Percentiles rank a stretch among this genome's conserved stretches.
phyloP scores from a whole-genome alignment of 2,888 invertebrate genomes.

The Drepana falcataria region DNA sequence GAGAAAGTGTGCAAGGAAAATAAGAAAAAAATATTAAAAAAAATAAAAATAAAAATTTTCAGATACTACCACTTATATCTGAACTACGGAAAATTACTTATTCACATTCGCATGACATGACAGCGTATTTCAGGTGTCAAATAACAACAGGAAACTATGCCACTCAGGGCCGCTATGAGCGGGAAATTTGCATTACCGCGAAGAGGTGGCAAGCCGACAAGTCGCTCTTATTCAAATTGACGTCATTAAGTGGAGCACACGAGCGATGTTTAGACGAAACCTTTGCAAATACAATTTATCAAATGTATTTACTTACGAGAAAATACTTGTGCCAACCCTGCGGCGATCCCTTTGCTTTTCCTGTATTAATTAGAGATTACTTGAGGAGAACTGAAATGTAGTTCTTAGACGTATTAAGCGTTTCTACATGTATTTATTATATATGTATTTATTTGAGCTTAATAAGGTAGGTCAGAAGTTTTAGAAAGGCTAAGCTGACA shows the following conservation, averaged over 20 bases:
- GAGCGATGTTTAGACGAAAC: slow-evolving; percentile 26
- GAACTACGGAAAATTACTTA: no score
- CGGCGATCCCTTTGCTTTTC: slow-evolving; percentile 8
- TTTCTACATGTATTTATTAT: not conserved
- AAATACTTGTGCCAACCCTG: slow-evolving; percentile 8
- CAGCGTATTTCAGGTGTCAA: slow-evolving; percentile 51
- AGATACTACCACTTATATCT: no score
- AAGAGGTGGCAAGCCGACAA: slow-evolving; percentile 42
- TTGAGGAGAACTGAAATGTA: slow-evolving; percentile 4
- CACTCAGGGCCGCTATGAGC: slow-evolving; percentile 33
- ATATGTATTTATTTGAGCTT: no score
- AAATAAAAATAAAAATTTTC: no score
- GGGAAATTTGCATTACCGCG: slow-evolving; percentile 52
- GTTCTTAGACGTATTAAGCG: not conserved
- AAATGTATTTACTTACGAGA: slow-evolving; percentile 13
- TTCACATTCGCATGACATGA: slow-evolving; percentile 45
- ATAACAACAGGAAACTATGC: slow-evolving; percentile 49
- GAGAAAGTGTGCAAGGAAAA: no score
- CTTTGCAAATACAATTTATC: slow-evolving; percentile 26
- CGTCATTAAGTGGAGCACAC: slow-evolving; percentile 51
- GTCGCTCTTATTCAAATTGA: slow-evolving; percentile 59
- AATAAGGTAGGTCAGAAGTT: no score
- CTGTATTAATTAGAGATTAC: slow-evolving; percentile 16
- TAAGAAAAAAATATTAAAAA: no score
- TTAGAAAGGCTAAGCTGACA: no score